Evolutionary conservation across 2,113 vertebrate genomes (phyloP).

Genomic region (Phodopus roborovskii): DNA sequence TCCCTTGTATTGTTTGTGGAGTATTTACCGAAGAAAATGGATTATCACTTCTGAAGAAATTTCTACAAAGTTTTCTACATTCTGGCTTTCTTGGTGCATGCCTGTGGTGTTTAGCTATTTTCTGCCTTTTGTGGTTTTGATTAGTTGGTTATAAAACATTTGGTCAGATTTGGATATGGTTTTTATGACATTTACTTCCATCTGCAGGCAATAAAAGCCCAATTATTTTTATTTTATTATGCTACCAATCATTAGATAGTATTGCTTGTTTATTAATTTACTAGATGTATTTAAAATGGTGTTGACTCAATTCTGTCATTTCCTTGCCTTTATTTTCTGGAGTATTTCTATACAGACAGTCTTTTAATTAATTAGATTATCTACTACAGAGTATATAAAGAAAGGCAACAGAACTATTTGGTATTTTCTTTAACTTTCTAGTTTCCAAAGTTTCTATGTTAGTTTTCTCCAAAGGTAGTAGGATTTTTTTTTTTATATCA

Average conservation of each 20-base stretch:
- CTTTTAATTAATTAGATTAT: neutral
- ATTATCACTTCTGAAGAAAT: neutral
- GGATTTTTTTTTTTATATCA: constrained; percentile 4
- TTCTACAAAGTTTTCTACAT: neutral
- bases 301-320: neutral
- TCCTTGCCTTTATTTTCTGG: constrained; percentile 25
- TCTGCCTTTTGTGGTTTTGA: neutral
- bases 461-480: neutral
- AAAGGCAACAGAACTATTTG: neutral
- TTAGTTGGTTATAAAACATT: neutral
- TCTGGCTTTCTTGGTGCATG: neutral
- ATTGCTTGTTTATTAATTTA: constrained; percentile 31
- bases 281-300: neutral
- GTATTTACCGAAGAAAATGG: constrained; percentile 7
- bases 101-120: neutral
- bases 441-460: neutral
- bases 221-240: constrained; percentile 43
- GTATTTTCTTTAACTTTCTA: neutral
- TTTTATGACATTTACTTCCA: constrained; percentile 40
- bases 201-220: neutral
- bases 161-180: neutral
- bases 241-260: constrained; percentile 18
- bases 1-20: neutral
- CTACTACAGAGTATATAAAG: neutral
- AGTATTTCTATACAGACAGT: neutral